Percentiles rank a stretch among this genome's conserved stretches.
phyloP scores from a whole-genome alignment of 2,113 vertebrate species.

The Salvelinus alpinus region DNA sequence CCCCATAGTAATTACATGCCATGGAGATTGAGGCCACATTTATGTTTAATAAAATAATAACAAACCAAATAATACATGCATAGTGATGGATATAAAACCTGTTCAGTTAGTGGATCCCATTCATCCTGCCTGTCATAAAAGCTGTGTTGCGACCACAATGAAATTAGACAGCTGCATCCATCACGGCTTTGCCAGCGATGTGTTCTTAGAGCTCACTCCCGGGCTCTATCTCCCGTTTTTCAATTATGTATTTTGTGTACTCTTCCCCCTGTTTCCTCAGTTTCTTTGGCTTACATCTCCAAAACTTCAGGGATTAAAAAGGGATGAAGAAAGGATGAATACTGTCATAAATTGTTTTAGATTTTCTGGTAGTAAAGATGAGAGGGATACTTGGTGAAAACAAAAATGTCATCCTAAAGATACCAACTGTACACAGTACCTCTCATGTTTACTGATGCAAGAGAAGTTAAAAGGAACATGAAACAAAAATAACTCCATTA shows the following conservation, averaged over 20 bases:
- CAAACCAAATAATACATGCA: constrained; percentile 44
- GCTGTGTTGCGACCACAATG: constrained; percentile 46
- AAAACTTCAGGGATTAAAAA: constrained; percentile 15
- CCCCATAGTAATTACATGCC: constrained; percentile 60
- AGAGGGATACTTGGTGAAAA: constrained; percentile 12
- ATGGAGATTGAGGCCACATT: constrained; percentile 41
- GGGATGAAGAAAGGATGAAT: constrained; percentile 15
- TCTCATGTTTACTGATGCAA: constrained; percentile 41
- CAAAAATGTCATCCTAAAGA: constrained; percentile 15
- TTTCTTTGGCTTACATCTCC: constrained; percentile 16
- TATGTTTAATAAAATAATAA: constrained; percentile 59
- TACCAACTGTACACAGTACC: neutral
- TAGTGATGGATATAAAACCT: constrained; percentile 42
- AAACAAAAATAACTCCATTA: constrained; percentile 13
- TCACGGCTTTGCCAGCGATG: constrained; percentile 37
- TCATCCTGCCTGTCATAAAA: constrained; percentile 58
- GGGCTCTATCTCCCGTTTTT: constrained; percentile 11
- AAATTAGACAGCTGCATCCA: constrained; percentile 61
- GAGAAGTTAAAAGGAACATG: constrained; percentile 25
- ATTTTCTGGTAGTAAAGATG: constrained; percentile 6
- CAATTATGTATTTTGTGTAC: constrained; percentile 7
- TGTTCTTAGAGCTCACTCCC: constrained; percentile 31
- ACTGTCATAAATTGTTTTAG: constrained; percentile 22
- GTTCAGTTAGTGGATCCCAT: constrained; percentile 48
- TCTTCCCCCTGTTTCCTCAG: neutral